Percentiles rank a stretch among this genome's conserved stretches.
Evolutionary conservation across 2,888 invertebrate species (phyloP).

Genomic region (Theristus sp.): DNA sequence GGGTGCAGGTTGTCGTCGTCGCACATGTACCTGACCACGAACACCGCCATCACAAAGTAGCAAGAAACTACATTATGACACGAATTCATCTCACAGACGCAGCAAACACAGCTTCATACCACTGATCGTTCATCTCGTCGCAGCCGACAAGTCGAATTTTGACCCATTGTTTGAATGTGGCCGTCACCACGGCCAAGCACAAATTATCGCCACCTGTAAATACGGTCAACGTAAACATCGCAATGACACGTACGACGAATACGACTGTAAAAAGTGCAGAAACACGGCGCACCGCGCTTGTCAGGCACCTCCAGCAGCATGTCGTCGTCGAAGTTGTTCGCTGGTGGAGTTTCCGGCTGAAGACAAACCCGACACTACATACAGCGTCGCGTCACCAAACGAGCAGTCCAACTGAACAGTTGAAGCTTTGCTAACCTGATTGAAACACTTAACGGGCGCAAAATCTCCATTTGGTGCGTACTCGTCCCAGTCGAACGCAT

Average conservation of each 20-base stretch:
- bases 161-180: conserved; percentile 66
- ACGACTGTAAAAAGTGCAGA: no score
- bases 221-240: background rate
- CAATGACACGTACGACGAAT: no score
- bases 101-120: conserved; percentile 41
- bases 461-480: background rate
- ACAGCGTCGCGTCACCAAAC: background rate
- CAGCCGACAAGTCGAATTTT: conserved; percentile 79
- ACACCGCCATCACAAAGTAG: no score
- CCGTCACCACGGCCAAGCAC: conserved; percentile 46
- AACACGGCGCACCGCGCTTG: background rate
- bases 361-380: no score
- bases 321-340: background rate
- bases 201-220: background rate
- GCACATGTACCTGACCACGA: conserved; percentile 41
- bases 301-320: background rate
- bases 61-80: no score
- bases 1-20: conserved; percentile 86
- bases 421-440: background rate
- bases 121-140: conserved; percentile 93
- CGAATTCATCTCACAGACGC: background rate
- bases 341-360: background rate
- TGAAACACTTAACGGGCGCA: background rate
- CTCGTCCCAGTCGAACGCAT: background rate
- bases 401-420: background rate